Evolutionary conservation across 2,888 invertebrate species (phyloP).

Genomic region (Cenopis cana): DNA sequence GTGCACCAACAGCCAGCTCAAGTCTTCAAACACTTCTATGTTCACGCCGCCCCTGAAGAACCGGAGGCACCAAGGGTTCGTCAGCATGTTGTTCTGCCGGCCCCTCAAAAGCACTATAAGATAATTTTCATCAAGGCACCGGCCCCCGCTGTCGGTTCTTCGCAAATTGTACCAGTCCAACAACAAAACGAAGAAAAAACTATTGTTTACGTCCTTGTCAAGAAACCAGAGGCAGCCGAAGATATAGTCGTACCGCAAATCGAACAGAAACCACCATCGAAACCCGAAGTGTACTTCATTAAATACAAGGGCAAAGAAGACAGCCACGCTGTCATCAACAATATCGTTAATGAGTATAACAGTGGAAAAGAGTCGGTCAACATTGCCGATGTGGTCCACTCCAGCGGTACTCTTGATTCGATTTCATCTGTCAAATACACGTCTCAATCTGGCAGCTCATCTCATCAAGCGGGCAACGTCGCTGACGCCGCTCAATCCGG

Average conservation of each 20-base stretch:
- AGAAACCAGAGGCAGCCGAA: constrained; percentile 89
- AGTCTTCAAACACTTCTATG: constrained; percentile 85
- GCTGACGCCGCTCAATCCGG: constrained; percentile 12
- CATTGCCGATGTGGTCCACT: constrained; percentile 17
- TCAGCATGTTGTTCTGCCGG: constrained; percentile 84
- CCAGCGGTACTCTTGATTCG: constrained; percentile 32
- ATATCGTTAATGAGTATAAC: constrained; percentile 75
- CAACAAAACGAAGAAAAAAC: constrained; percentile 90
- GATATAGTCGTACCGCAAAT: constrained; percentile 88
- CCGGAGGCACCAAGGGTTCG: constrained; percentile 83
- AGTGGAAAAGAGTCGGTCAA: constrained; percentile 54
- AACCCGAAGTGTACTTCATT: constrained; percentile 92
- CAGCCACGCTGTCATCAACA: constrained; percentile 74
- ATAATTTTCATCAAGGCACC: constrained; percentile 93
- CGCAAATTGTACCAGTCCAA: constrained; percentile 87
- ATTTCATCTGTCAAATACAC: constrained; percentile 28
- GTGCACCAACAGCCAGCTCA: constrained; percentile 90
- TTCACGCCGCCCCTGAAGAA: constrained; percentile 79
- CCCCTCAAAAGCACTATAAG: constrained; percentile 91
- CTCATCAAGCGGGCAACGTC: constrained; percentile 8
- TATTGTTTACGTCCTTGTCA: constrained; percentile 90
- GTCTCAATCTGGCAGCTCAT: constrained; percentile 12
- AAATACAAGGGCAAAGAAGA: constrained; percentile 89
- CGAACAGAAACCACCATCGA: constrained; percentile 88
- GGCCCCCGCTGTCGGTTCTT: constrained; percentile 86